Percentiles rank a stretch among this genome's conserved stretches.
Evolutionary conservation across 2,888 invertebrate species (phyloP).

Genomic region (Eupithecia pulchellata): DNA sequence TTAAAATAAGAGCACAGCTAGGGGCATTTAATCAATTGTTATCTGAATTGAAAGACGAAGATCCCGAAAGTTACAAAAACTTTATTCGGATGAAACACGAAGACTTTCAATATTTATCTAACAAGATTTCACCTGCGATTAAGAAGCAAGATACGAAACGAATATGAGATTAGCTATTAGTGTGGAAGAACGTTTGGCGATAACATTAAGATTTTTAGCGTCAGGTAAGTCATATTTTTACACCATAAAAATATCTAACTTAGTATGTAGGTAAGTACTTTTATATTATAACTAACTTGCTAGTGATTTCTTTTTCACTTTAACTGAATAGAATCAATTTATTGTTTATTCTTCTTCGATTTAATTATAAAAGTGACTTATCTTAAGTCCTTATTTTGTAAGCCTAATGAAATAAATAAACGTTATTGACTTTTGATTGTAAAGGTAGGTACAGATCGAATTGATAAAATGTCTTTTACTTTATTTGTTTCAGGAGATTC

Average conservation of each 20-base stretch:
- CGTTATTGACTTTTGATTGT: no score
- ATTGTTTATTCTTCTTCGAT: no score
- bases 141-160: slow-evolving; percentile 22
- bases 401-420: no score
- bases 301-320: no score
- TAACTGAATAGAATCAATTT: no score
- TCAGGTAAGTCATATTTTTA: slow-evolving; percentile 13
- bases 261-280: no score
- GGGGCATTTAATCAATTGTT: neutral
- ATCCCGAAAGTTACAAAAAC: slow-evolving; percentile 18
- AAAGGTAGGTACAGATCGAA: no score
- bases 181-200: slow-evolving; percentile 9
- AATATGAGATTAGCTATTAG: slow-evolving; percentile 17
- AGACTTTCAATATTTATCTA: slow-evolving; percentile 7
- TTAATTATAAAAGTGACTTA: no score
- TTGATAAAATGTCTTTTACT: no score
- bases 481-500: slow-evolving; percentile 19
- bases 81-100: slow-evolving; percentile 16
- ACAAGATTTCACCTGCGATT: slow-evolving; percentile 22
- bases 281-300: no score
- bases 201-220: slow-evolving; percentile 20
- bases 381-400: no score
- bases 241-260: no score
- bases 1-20: slow-evolving; percentile 19
- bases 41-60: slow-evolving; percentile 1